Evolutionary conservation across 2,888 invertebrate genomes (phyloP).

Genomic region (Pyralis farinalis): DNA sequence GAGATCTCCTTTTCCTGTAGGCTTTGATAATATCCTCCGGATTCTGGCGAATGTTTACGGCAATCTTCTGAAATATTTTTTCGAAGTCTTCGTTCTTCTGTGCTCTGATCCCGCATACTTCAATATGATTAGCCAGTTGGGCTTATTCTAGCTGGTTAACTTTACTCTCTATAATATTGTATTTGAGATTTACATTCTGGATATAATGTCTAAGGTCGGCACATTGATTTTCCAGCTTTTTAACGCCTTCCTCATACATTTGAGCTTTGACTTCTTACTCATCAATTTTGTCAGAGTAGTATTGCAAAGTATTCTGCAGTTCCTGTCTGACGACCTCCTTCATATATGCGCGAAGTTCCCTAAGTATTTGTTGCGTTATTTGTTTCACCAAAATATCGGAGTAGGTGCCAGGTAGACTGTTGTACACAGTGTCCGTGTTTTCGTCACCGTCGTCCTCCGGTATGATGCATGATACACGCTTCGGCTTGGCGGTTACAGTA

Average conservation of each 20-base stretch:
- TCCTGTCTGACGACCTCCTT: conserved; percentile 10
- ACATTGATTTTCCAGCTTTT: conserved; percentile 9
- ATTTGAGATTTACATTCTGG: conserved; percentile 6
- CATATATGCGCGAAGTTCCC: conserved; percentile 10
- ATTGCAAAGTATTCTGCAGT: conserved; percentile 15
- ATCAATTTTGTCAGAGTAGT: conserved; percentile 16
- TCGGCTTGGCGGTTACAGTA: conserved; percentile 11
- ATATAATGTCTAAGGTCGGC: conserved; percentile 8
- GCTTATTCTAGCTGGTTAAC: conserved; percentile 10
- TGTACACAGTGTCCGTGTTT: conserved; percentile 5
- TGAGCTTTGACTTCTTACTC: conserved; percentile 12
- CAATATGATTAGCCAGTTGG: conserved; percentile 7
- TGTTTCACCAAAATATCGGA: too few species aligned
- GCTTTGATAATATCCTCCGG: conserved; percentile 4
- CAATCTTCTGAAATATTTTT: conserved; percentile 1
- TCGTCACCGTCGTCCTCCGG: too few species aligned
- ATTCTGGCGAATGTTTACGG: conserved; percentile 1
- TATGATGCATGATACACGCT: conserved; percentile 17
- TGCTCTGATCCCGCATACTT: conserved; percentile 12
- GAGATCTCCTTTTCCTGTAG: not conserved
- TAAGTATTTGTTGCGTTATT: too few species aligned
- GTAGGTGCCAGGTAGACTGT: conserved; percentile 16
- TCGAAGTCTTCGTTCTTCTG: not conserved
- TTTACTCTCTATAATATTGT: conserved; percentile 10
- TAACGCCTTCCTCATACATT: conserved; percentile 7